These are phyloP conservation scores for Atherinosoma microstoma DNA, from an alignment of 2,797 vertebrate genomes.

Conservation along the genomic window DNA sequence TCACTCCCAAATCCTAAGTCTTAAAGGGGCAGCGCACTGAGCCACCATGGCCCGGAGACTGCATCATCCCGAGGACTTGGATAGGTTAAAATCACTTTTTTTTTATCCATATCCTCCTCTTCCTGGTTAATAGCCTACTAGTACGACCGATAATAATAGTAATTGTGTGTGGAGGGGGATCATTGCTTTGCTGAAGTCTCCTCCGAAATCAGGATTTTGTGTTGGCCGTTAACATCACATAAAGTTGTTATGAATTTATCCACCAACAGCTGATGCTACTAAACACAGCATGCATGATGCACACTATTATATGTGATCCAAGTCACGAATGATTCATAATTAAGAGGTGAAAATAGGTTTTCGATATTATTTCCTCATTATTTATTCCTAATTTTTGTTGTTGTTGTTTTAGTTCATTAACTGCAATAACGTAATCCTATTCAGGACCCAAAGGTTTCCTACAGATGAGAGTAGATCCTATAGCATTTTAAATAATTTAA, in stretches of 20 bases:
- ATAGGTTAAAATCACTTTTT: background rate
- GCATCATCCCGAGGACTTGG: background rate
- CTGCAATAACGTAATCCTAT: background rate
- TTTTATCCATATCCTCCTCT: background rate
- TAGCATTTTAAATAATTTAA: background rate
- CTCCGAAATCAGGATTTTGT: background rate
- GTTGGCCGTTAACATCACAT: background rate
- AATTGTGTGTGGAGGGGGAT: no score
- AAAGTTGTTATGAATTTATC: conserved; percentile 11
- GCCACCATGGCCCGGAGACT: background rate
- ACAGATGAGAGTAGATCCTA: background rate
- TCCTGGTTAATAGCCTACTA: background rate
- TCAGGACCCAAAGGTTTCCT: background rate
- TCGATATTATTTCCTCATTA: background rate
- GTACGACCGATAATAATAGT: background rate
- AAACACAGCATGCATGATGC: background rate
- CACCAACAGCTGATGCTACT: background rate
- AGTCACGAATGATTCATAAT: conserved; percentile 1
- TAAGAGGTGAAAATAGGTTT: background rate
- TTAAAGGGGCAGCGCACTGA: conserved; percentile 82
- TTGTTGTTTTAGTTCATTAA: background rate
- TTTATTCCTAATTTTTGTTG: no score
- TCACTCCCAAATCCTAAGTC: conserved; percentile 88
- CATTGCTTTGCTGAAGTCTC: background rate
- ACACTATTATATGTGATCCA: background rate